Conservation (phyloP, 2,113 vertebrate genomes). For the Thermophis baileyi region DNA sequence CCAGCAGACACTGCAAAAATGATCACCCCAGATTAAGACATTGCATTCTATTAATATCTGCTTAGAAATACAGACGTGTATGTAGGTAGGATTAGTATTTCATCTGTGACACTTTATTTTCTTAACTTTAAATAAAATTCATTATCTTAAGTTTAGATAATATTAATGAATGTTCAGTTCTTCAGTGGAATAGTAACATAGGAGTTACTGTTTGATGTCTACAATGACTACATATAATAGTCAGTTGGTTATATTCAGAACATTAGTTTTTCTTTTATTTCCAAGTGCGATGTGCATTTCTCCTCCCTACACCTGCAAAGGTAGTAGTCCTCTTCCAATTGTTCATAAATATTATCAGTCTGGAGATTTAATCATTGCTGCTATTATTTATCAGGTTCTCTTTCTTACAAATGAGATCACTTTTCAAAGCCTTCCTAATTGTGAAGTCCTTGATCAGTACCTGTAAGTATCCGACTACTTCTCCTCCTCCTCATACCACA, state of each 20-base stretch:
- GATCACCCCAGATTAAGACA: too few relatives aligned
- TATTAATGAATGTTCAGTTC: background rate
- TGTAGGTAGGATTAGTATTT: too few relatives aligned
- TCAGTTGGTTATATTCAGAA: background rate
- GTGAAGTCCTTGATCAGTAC: background rate
- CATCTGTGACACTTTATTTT: too few relatives aligned
- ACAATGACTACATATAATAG: background rate
- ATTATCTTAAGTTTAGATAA: background rate
- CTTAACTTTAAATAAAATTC: too few relatives aligned
- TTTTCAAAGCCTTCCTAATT: background rate
- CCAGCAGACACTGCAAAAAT: too few relatives aligned
- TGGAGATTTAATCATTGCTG: background rate
- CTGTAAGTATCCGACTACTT: background rate
- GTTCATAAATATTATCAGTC: background rate
- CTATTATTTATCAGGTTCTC: background rate
- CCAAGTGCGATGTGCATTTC: background rate
- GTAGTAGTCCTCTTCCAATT: background rate
- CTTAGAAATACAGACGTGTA: too few relatives aligned
- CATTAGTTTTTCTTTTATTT: background rate
- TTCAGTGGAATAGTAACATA: background rate
- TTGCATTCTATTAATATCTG: too few relatives aligned
- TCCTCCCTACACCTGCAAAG: background rate
- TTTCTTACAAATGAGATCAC: background rate
- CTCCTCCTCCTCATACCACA: background rate
- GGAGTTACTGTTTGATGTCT: too few relatives aligned